Evolutionary conservation across 2,113 vertebrate genomes (phyloP), one percentile per base, ranked within the genome.

Genomic region (Varanus komodoensis): DNA sequence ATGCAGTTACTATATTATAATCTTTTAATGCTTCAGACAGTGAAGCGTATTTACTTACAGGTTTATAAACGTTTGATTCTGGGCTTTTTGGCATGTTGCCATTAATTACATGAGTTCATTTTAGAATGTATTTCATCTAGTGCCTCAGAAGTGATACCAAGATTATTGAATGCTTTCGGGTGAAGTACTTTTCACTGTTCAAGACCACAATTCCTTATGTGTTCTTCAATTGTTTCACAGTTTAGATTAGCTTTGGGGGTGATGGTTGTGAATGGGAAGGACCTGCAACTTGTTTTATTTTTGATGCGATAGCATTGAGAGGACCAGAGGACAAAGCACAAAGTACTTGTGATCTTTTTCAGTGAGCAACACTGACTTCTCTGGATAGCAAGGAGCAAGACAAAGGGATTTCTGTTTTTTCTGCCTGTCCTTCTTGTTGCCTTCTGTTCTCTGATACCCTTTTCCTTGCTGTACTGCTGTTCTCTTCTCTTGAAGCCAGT

Each of bases 11-110:
- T 15, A 0, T 92, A 83, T 91, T 92, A 50, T 88, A 50, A 82
- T 61, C 71, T 64, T 79, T 89, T 92, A 91, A 90, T 91, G 91
- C 89, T 95, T 68, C 75, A 93, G 44, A 34, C 84, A 87, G 89
- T 11, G 6, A 9, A 79, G 87, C 91, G 74, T 44, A 89, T 86
- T 82, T 7, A 68, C 25, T 89, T 91, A 77, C 32, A 57, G 14
- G 87, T 69, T 32, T 44, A 86, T 91, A 93, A 93, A 90, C 85
- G 86, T 92, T 91, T 91, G 2, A 29, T 86, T 91, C 25, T 91
- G 85, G 21, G 9, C 67, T 34, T 84, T 77, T n/a, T 86, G 6
- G 17, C 87, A 78, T 68, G 32, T 84, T 84, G 44, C 21, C 73
- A 85, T 91, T 92, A 95, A 89, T 64, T 84, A 52, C 6, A 25